Conservation (phyloP, 1,140 invertebrate genomes). For the Riptortus pedestris region DNA sequence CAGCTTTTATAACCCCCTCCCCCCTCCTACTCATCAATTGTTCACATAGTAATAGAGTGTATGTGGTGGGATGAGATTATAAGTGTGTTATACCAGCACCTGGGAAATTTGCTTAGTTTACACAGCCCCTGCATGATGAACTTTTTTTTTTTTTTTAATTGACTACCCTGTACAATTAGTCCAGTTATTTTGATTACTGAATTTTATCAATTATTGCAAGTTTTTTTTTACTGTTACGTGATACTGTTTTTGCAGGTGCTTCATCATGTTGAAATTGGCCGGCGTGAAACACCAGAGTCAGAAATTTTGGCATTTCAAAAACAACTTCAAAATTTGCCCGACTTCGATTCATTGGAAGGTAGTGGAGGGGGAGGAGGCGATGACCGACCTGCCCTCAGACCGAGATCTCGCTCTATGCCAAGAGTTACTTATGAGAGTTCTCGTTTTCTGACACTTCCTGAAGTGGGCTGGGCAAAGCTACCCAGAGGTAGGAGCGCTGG, state of each 20-base stretch:
- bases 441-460: conserved; percentile 37
- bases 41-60: no score
- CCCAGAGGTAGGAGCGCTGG: conserved; percentile 35
- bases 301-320: conserved; percentile 45
- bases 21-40: no score
- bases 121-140: no score
- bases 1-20: no score
- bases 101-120: no score
- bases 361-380: conserved; percentile 30
- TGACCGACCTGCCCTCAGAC: conserved; percentile 34
- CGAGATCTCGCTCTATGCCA: conserved; percentile 44
- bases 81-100: no score
- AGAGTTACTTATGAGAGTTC: conserved; percentile 39
- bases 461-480: conserved; percentile 31
- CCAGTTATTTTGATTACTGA: no score
- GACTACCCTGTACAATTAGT: no score
- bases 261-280: conserved; percentile 8
- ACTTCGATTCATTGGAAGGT: conserved; percentile 37
- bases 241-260: conserved; percentile 22
- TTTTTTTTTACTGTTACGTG: no score
- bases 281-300: conserved; percentile 38
- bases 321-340: conserved; percentile 44
- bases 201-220: no score
- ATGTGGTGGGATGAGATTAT: no score
- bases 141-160: no score